Base-by-base conservation (phyloP, 1,140 invertebrate genomes). In the Kradibia gibbosae region DNA sequence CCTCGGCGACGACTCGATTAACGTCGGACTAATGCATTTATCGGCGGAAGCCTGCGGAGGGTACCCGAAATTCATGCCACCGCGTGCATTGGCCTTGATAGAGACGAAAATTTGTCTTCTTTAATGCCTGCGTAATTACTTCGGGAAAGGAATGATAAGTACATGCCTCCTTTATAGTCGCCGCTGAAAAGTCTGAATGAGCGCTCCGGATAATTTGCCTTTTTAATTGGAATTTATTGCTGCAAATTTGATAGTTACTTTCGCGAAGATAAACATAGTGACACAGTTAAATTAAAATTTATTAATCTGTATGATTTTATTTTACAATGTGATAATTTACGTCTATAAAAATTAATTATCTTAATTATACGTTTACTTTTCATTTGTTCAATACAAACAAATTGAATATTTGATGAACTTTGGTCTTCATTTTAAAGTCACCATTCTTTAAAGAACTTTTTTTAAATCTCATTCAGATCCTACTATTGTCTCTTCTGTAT, bases 291-390 rank as follows among this genome's bases (percentile, higher is more conserved):
- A 62, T 1, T 34, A 20, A 1, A 62, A 62, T 15, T 62, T 34
- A 36, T 34, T 34, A 62, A 62, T 62, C 28, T 62, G 1, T 11
- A 36, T 62, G 3, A 34, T 62, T 62, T 62, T 17, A 62, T 62
- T 60, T 62, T 62, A 62, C 60, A 62, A 62, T 62, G 60, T 62
- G 60, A 34, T 60, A 31, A 31, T 34, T 34, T 62, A 28, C 31
- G 13, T 62, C 25, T 31, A 62, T 62, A 62, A 62, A 34, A 20
- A 62, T 60, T 28, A 31, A 60, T 60, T 60, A 60, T 31, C 2
- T 60, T 60, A 60, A 31, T 25, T 60, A 11, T 31, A 28, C 25
- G n/a, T 31, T 60, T 31, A 60, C n/a, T 60, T 60, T 60, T 60
- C 28, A 60, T 60, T 13, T 13, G 22, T 60, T 60, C n/a, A 60